Conservation (phyloP, 2,797 vertebrate genomes). For the Phalloptychus januarius region DNA sequence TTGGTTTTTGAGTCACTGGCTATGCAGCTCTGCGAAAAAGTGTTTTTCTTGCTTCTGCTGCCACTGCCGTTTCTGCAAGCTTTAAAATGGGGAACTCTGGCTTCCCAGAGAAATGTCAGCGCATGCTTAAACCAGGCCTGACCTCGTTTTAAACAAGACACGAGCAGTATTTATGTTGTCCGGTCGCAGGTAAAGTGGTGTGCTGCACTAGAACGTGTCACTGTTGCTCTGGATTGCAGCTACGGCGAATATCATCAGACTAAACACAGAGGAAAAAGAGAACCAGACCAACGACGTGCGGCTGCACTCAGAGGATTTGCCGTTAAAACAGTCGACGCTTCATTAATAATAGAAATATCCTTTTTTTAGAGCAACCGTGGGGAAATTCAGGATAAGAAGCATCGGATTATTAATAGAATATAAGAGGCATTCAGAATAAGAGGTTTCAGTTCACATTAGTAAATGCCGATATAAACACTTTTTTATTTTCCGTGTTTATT, state of each 20-base stretch:
- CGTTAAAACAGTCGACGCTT: not conserved
- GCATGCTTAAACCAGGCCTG: not conserved
- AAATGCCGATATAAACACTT: not conserved
- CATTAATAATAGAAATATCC: not conserved
- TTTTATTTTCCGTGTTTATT: not conserved
- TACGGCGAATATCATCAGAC: not conserved
- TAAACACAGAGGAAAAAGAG: not conserved
- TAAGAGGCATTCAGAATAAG: not conserved
- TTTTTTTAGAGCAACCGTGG: not conserved
- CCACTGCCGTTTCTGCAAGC: not conserved
- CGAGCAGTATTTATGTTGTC: not conserved
- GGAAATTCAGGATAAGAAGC: not conserved
- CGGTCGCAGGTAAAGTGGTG: not conserved
- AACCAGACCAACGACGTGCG: not conserved
- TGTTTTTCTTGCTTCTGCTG: not conserved
- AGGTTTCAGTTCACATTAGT: not conserved
- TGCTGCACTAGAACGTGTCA: not conserved
- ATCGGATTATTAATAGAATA: not conserved
- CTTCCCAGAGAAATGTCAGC: not conserved
- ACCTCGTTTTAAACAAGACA: conserved; percentile 1
- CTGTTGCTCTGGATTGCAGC: not conserved
- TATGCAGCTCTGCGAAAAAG: not conserved
- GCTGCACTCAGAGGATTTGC: not conserved
- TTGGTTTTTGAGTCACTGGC: not conserved
- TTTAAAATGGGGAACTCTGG: not conserved